phyloP scores from a whole-genome alignment of 2,113 vertebrate genomes.

The Ondatra zibethicus region DNA sequence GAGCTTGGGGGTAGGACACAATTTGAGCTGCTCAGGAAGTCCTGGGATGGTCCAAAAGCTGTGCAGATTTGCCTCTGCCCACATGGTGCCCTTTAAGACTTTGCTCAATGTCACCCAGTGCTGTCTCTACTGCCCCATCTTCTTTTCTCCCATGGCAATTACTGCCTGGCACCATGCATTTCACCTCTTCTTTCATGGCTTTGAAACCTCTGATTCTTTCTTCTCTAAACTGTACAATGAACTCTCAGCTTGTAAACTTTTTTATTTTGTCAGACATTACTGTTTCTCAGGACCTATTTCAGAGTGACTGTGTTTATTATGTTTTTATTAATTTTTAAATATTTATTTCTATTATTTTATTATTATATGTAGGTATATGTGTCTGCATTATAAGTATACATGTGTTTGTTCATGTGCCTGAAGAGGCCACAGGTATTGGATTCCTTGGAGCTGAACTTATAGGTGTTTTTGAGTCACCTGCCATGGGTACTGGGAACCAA shows the following conservation, averaged over 20 bases:
- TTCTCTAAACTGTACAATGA: background rate
- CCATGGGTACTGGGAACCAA: background rate
- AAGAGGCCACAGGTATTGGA: background rate
- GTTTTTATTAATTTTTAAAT: background rate
- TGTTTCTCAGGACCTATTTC: background rate
- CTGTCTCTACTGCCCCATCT: fast-evolving
- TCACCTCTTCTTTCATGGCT: background rate
- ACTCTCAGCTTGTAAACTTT: too few species aligned
- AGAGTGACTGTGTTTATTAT: background rate
- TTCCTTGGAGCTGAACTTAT: background rate
- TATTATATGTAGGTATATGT: background rate
- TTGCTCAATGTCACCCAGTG: background rate
- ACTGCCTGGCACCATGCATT: fast-evolving
- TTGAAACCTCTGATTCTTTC: background rate
- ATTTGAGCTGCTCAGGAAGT: background rate
- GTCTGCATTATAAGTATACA: too few species aligned
- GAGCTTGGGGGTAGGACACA: background rate
- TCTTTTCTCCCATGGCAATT: background rate
- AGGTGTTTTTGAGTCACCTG: background rate
- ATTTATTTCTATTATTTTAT: background rate
- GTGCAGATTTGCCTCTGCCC: too few species aligned
- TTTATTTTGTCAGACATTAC: background rate
- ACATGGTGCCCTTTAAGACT: fast-evolving
- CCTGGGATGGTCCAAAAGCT: background rate
- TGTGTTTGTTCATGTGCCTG: background rate